Evolutionary conservation across 37 sponge, comb jelly and placozoan genomes (phyloP), one percentile per base, ranked within the genome.

Genomic region (Halisarca cf. caerulea): DNA sequence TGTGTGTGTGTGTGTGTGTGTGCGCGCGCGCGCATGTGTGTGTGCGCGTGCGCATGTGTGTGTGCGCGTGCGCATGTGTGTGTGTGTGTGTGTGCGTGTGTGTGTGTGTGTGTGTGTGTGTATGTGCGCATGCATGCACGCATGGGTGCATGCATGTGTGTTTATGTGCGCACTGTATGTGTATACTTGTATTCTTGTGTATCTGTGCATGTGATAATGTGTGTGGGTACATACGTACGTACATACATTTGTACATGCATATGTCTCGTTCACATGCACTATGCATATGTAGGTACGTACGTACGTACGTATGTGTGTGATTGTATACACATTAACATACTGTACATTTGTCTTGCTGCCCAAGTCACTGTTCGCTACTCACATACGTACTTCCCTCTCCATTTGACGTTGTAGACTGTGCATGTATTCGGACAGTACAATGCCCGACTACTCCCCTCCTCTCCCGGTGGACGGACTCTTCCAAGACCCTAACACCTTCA

Each of bases 381-480:
- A 66, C 9, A 14, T 66, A 21, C 37, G 14, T 75, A 38, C n/a
- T n/a, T n/a, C n/a, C n/a, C n/a, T n/a, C n/a, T n/a, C n/a, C 20
- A 21, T 44, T 23, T 45, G n/a, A 24, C 59, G 18, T n/a, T 82
- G 4, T 7, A 80, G 88, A 45, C 66, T 94, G 34, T 79, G 70
- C 1, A 59, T 94, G 34, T 80, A 91, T 87, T 94, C 92, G 0
- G 89, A 87, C 2, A 81, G 86, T 40, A 87, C 78, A 57, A 86
- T 94, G 2, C 92, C 92, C 3, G 66, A 30, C 40, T 94, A 89
- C 78, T 86, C 89, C 7, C 95, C 95, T 18, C 84, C 87, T 55
- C 88, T 94, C 0, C 92, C 90, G 0, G 23, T 51, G 21, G 18
- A 24, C 2, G 88, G 85, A 64, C 84, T 85, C 54, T 94, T 94